These are phyloP conservation scores for Mergus octosetaceus DNA, from an alignment of 2,797 vertebrate genomes.

Conservation along the genomic window DNA sequence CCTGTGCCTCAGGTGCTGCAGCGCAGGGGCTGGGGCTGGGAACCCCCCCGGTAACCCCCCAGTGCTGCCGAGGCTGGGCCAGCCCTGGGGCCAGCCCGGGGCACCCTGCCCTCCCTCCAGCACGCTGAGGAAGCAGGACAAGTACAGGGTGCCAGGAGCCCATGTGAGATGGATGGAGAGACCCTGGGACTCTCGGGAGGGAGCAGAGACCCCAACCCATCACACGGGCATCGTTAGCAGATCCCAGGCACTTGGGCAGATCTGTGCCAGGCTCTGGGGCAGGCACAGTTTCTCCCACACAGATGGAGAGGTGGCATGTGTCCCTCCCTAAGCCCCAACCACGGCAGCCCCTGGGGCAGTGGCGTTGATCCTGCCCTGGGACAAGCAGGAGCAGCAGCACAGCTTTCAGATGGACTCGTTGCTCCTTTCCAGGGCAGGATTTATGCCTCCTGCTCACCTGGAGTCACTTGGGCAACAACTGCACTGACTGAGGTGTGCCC, in stretches of 20 bases:
- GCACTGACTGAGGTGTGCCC: not conserved
- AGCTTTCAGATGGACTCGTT: not conserved
- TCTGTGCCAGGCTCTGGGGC: accelerated
- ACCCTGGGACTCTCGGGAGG: not conserved
- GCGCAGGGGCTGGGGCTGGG: accelerated
- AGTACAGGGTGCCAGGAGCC: not conserved
- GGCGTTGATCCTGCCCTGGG: accelerated
- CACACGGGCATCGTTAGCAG: accelerated
- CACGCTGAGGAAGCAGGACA: not conserved
- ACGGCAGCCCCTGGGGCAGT: not conserved
- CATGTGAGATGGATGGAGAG: accelerated
- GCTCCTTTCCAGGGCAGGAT: accelerated
- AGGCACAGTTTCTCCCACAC: not conserved
- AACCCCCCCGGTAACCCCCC: accelerated
- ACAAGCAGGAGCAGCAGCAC: not conserved
- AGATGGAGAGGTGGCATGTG: not conserved
- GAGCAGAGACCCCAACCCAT: not conserved
- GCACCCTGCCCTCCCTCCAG: not conserved
- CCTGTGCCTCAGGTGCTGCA: accelerated
- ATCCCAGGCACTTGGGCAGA: not conserved
- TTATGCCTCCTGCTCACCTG: too few species aligned
- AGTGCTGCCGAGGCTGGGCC: not conserved
- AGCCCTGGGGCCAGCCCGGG: too few species aligned
- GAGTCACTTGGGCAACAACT: not conserved
- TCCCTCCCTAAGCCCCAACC: not conserved